Conservation (phyloP, 2,797 vertebrate species). For the Todus mexicanus region DNA sequence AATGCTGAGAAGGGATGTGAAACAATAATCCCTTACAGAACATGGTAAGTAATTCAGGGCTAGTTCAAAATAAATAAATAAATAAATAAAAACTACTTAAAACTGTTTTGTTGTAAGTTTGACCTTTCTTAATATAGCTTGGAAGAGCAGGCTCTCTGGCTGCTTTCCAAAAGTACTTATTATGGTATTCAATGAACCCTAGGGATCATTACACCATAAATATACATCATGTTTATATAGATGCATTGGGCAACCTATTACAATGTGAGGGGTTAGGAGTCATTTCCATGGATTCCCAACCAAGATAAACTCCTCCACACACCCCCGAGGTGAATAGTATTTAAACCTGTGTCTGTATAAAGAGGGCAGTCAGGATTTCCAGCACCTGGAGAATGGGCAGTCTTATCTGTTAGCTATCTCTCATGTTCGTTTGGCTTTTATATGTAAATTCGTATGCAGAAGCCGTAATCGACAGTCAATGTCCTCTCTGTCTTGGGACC, state of each 20-base stretch:
- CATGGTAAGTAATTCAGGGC: neutral
- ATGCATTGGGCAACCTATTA: conserved; percentile 13
- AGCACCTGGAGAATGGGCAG: conserved; percentile 54
- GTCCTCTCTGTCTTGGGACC: neutral
- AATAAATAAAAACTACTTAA: neutral
- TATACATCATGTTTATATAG: conserved; percentile 13
- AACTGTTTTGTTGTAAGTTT: neutral
- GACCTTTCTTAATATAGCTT: conserved; percentile 8
- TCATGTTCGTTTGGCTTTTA: conserved; percentile 25
- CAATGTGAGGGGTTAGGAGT: conserved; percentile 37
- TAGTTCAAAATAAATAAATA: neutral
- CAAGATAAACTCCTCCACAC: conserved; percentile 48
- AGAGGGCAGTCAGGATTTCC: conserved; percentile 53
- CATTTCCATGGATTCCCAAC: conserved; percentile 38
- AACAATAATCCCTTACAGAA: neutral
- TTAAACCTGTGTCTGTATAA: conserved; percentile 60
- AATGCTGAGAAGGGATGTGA: neutral
- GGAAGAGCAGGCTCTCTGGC: conserved; percentile 2
- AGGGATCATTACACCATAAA: conserved; percentile 20
- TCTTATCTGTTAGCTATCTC: conserved; percentile 59
- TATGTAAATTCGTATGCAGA: conserved; percentile 12
- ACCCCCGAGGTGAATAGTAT: conserved; percentile 23
- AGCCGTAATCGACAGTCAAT: neutral
- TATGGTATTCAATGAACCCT: conserved; percentile 41
- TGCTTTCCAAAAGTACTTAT: conserved; percentile 6